Conservation (phyloP, 2,888 invertebrate species). For the Amiota communis region DNA sequence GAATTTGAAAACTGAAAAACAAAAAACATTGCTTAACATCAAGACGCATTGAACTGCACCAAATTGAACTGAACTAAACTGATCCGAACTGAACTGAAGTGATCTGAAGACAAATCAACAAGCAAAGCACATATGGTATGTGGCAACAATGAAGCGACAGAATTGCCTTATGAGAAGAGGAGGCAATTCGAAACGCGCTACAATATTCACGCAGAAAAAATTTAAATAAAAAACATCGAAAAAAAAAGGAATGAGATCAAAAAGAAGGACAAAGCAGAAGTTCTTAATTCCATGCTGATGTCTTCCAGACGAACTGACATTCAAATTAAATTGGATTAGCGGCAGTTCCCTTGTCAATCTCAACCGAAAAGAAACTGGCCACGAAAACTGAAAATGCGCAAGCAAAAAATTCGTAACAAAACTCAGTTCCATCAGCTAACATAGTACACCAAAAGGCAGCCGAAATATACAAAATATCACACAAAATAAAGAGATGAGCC, state of each 20-base stretch:
- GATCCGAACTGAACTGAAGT: background rate
- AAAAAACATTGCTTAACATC: constrained; percentile 15
- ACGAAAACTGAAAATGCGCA: background rate
- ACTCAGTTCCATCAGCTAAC: constrained; percentile 10
- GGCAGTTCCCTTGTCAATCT: constrained; percentile 71
- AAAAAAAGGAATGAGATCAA: constrained; percentile 47
- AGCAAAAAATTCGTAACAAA: constrained; percentile 33
- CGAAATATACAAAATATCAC: too few species aligned
- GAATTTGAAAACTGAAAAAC: constrained; percentile 18
- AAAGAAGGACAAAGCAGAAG: constrained; percentile 52
- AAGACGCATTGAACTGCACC: constrained; percentile 56
- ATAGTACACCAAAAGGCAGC: constrained; percentile 22
- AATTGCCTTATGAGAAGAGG: background rate
- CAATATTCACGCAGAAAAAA: constrained; percentile 6
- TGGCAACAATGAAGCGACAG: too few species aligned
- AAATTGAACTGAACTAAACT: constrained; percentile 45
- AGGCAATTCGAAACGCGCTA: constrained; percentile 57
- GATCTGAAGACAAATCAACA: background rate
- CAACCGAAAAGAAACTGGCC: constrained; percentile 36
- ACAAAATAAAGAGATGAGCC: constrained; percentile 17
- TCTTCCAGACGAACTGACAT: constrained; percentile 72
- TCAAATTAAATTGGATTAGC: constrained; percentile 72
- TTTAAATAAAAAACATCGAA: background rate
- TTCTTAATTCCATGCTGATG: constrained; percentile 51
- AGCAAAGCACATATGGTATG: too few species aligned